Conservation (phyloP, 2,888 invertebrate species). For the Macaria liturata region DNA sequence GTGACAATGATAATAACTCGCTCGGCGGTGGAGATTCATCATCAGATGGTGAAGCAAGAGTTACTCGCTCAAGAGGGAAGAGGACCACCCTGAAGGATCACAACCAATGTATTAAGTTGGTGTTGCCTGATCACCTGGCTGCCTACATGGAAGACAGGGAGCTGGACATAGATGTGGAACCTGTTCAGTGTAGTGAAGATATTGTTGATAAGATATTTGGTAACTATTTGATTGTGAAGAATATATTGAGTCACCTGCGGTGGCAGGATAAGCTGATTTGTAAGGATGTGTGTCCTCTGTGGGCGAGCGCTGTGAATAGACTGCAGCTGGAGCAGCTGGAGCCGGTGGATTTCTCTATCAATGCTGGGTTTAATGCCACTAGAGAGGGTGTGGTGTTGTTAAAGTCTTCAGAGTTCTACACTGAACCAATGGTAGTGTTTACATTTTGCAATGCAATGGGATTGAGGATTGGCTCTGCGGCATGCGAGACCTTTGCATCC, state of each 20-base stretch:
- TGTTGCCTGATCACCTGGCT: conserved; percentile 45
- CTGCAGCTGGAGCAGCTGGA: conserved; percentile 58
- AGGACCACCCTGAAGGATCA: not conserved
- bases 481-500: conserved; percentile 55
- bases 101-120: conserved; percentile 34
- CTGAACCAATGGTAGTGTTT: conserved; percentile 64
- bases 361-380: conserved; percentile 42
- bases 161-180: conserved; percentile 47
- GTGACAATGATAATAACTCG: not conserved
- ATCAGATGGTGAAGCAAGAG: not conserved
- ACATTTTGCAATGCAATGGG: conserved; percentile 56
- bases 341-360: conserved; percentile 64
- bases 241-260: conserved; percentile 61
- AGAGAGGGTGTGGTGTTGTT: conserved; percentile 50
- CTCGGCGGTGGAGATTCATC: not conserved
- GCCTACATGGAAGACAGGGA: conserved; percentile 55
- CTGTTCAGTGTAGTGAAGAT: conserved; percentile 46
- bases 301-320: conserved; percentile 63
- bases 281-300: conserved; percentile 65
- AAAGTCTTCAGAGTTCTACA: conserved; percentile 57
- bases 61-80: not conserved
- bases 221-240: conserved; percentile 74
- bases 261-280: conserved; percentile 74
- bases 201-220: conserved; percentile 58
- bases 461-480: conserved; percentile 31